These are phyloP conservation scores for Strongylocentrotus purpuratus DNA, from an alignment of 35 echinoderm and acorn worm species.

Conservation along the genomic window DNA sequence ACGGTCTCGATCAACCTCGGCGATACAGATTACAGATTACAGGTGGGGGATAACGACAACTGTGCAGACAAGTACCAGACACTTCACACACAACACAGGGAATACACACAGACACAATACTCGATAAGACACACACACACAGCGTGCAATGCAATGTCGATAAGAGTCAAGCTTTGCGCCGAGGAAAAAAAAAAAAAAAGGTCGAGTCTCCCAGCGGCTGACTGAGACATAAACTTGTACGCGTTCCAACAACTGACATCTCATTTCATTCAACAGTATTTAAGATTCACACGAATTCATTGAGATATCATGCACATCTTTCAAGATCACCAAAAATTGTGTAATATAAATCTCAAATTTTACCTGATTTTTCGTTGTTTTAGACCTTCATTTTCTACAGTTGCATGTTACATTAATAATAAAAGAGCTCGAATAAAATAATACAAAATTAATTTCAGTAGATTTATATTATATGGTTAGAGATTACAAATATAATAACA, in stretches of 20 bases:
- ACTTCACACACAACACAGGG: not conserved
- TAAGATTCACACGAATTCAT: not conserved
- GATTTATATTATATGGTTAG: too few species aligned
- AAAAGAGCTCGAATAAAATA: not conserved
- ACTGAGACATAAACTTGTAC: not conserved
- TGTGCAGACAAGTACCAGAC: not conserved
- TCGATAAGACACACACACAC: not conserved
- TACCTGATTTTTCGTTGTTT: constrained; percentile 48
- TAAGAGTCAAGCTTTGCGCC: constrained; percentile 16
- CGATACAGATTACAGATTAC: not conserved
- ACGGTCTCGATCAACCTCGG: too few species aligned
- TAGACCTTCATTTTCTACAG: constrained; percentile 28
- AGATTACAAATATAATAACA: too few species aligned
- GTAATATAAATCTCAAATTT: constrained; percentile 37
- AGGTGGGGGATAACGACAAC: not conserved
- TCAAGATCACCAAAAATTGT: not conserved
- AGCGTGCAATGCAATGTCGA: not conserved
- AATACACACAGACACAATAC: not conserved
- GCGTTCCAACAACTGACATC: not conserved
- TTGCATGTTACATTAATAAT: not conserved
- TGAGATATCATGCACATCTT: not conserved
- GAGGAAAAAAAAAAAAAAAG: constrained; percentile 43
- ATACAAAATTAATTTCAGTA: not conserved
- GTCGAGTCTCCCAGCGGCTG: not conserved
- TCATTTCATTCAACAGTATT: not conserved